These are phyloP conservation scores for Agonum fuliginosum DNA, from an alignment of 2,888 invertebrate genomes.

Conservation along the genomic window DNA sequence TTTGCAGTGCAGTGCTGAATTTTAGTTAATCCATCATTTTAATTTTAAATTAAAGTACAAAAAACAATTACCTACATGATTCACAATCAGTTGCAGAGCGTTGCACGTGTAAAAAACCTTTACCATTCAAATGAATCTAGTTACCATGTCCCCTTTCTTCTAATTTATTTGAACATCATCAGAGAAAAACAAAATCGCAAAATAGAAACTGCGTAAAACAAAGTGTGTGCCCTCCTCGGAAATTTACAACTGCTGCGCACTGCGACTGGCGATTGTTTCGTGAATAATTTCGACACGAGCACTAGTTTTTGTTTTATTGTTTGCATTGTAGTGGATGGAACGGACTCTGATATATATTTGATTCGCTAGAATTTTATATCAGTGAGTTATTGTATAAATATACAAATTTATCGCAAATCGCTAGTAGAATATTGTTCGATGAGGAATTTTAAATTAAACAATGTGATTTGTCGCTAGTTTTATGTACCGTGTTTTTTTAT, in stretches of 20 bases:
- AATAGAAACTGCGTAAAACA: background rate
- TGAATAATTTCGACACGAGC: background rate
- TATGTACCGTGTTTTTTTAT: background rate
- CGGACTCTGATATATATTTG: background rate
- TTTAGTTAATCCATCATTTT: too few relatives aligned
- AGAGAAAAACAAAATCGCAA: background rate
- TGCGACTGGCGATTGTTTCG: background rate
- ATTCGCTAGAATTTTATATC: background rate
- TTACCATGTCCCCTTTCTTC: background rate
- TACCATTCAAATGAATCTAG: background rate
- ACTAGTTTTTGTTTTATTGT: background rate
- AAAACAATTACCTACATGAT: background rate
- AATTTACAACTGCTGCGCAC: background rate
- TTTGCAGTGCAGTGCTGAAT: too few relatives aligned
- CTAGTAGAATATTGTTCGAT: background rate
- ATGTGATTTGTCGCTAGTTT: background rate
- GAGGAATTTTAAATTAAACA: background rate
- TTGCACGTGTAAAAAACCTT: background rate
- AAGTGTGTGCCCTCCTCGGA: background rate
- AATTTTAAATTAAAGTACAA: background rate
- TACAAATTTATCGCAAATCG: background rate
- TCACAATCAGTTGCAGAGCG: background rate
- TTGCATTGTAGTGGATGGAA: background rate
- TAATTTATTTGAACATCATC: background rate
- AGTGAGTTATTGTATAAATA: constrained; percentile 2